Base-by-base conservation (phyloP, 2,888 invertebrate genomes). In the Crossocerus cetratus region DNA sequence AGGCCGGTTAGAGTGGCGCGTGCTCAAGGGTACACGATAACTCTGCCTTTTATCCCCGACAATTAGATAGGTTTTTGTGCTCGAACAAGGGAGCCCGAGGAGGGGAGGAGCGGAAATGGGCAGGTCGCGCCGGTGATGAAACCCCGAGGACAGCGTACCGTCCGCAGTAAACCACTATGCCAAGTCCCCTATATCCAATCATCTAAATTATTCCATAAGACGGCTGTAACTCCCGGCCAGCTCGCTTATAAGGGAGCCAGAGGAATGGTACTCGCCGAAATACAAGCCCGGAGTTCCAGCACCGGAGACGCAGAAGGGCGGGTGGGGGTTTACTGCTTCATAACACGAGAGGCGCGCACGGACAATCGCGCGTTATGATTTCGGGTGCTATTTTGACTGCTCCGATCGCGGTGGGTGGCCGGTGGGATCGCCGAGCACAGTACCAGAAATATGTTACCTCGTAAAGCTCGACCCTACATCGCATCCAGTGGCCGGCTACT, bases 291-390 rank as follows among this genome's bases (percentile, higher is more conserved):
- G 49, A 63, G 32, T 32, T 32, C 32, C 32, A 44, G 73, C 61
- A 68, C 59, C 54, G 57, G 69, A 57, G 11, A 72, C 65, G 45
- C 56, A 55, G 69, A 43, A 45, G 58, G 66, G 70, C 65, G 54
- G 63, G 14, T 74, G 78, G 74, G 74, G 75, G 80, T 88, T 88
- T 88, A 89, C 86, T 88, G 89, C 88, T 88, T 89, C 89, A 89
- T 90, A 90, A 89, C 90, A 84, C 81, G 86, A 76, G 32, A 32
- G 64, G 74, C 76, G 78, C 72, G 78, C 77, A 83, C 86, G 88
- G 88, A 90, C 90, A 90, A 90, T 89, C 89, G 88, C 76, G 86
- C 86, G 88, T 89, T 89, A 88, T 89, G 88, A 90, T 90, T 90
- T 89, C 87, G 85, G 84, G 84, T 88, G 89, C 87, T 89, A 89